A percentile compares a stretch with the other conserved stretches of the same genome.
phyloP scores from a whole-genome alignment of 2,888 invertebrate species.

The Plebejus melissa region DNA sequence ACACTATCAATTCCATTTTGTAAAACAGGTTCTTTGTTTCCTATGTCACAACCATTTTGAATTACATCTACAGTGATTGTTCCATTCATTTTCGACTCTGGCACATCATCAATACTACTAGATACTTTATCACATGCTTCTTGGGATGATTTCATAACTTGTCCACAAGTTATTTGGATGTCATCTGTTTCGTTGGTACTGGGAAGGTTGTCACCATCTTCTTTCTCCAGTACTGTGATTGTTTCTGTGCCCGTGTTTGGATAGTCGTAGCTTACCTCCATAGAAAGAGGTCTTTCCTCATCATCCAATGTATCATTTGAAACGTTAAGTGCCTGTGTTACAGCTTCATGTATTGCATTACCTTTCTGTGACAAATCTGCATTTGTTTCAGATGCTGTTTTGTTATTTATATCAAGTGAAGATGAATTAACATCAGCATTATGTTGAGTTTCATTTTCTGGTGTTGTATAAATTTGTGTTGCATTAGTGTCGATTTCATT shows the following conservation, averaged over 20 bases:
- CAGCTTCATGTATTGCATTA: conserved; percentile 44
- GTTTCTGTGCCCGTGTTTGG: conserved; percentile 46
- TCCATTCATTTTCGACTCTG: conserved; percentile 49
- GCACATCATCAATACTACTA: conserved; percentile 34
- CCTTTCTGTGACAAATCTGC: neutral
- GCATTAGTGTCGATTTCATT: conserved; percentile 29
- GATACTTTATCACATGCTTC: conserved; percentile 44
- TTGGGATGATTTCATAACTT: conserved; percentile 51
- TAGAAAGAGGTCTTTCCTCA: conserved; percentile 49
- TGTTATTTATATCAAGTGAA: neutral
- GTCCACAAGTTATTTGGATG: conserved; percentile 65
- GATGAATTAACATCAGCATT: neutral
- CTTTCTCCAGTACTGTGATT: conserved; percentile 51
- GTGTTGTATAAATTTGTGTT: neutral
- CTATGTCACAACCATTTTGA: conserved; percentile 39
- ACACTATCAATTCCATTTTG: conserved; percentile 38
- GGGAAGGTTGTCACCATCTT: conserved; percentile 62
- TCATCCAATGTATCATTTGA: conserved; percentile 49
- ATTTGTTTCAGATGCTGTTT: neutral
- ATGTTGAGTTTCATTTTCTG: neutral
- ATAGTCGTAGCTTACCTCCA: conserved; percentile 59
- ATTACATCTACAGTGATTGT: conserved; percentile 38
- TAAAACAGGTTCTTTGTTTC: conserved; percentile 23
- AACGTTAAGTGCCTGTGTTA: conserved; percentile 50
- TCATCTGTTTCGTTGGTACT: conserved; percentile 67